phyloP scores from a whole-genome alignment of 2,888 invertebrate species.

The Dorcus parallelipipedus region DNA sequence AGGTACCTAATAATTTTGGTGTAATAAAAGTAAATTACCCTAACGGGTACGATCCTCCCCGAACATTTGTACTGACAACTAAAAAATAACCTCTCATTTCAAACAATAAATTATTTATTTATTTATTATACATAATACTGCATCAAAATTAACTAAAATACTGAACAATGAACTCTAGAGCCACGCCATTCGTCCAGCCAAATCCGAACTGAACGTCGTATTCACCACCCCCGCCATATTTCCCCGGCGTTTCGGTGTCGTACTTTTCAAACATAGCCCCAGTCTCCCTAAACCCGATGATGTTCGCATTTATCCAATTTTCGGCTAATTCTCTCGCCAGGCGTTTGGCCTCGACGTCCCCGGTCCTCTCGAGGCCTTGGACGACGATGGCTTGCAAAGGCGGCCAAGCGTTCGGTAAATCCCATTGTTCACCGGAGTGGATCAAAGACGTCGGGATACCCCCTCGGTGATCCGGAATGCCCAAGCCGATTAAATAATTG shows the following conservation, averaged over 20 bases:
- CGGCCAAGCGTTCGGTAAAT: constrained; percentile 83
- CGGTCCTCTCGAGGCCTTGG: constrained; percentile 55
- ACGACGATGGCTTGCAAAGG: constrained; percentile 74
- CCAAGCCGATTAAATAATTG: constrained; percentile 3
- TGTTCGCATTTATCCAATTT: constrained; percentile 67
- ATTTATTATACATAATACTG: background rate
- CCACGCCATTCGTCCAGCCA: constrained; percentile 30
- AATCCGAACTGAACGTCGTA: constrained; percentile 41
- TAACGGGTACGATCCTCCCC: too few species aligned
- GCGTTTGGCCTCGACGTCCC: constrained; percentile 52
- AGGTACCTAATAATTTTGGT: too few species aligned
- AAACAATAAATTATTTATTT: too few species aligned
- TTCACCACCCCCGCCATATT: constrained; percentile 54
- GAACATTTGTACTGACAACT: too few species aligned
- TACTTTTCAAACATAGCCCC: constrained; percentile 73
- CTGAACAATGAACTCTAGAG: constrained; percentile 54
- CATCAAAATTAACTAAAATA: constrained; percentile 13
- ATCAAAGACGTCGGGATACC: constrained; percentile 68
- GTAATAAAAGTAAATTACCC: too few species aligned
- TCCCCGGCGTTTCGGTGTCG: constrained; percentile 61
- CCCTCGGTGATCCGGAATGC: constrained; percentile 43
- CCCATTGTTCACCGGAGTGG: constrained; percentile 73
- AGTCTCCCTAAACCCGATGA: constrained; percentile 58
- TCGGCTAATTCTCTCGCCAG: constrained; percentile 64
- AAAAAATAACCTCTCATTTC: too few species aligned